Percentiles rank a stretch among this genome's conserved stretches.
These are phyloP conservation scores for Cataglyphis livida DNA, from an alignment of 2,888 invertebrate species.

Conservation along the genomic window DNA sequence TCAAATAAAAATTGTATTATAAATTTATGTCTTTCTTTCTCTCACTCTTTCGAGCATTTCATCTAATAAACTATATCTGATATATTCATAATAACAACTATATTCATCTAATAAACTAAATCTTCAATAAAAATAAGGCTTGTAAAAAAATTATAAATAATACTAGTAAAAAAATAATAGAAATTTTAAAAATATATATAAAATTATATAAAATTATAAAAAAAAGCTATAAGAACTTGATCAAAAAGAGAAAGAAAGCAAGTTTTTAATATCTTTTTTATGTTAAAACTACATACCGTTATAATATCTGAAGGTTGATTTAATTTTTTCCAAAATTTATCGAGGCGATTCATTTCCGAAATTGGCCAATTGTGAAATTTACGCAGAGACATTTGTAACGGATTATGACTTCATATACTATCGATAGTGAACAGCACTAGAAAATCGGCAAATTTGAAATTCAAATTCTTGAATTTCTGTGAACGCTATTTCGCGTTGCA, in stretches of 20 bases:
- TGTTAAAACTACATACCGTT: background rate
- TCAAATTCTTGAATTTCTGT: conserved; percentile 38
- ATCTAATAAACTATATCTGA: background rate
- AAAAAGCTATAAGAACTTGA: background rate
- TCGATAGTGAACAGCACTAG: conserved; percentile 30
- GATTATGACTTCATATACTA: conserved; percentile 37
- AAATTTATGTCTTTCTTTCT: background rate
- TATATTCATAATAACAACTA: too few relatives aligned
- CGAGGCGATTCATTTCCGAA: conserved; percentile 6
- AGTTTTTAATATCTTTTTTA: background rate
- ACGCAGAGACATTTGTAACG: conserved; percentile 19
- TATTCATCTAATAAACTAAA: background rate
- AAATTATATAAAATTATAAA: background rate
- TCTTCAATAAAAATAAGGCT: background rate
- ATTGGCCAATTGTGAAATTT: conserved; percentile 19
- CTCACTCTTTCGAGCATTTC: background rate
- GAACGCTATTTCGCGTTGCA: conserved; percentile 44
- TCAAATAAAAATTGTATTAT: background rate
- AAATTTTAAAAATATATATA: background rate
- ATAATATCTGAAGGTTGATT: background rate
- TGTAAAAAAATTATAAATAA: too few relatives aligned
- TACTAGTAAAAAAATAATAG: background rate
- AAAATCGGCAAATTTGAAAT: conserved; percentile 42
- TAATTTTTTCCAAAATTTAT: conserved; percentile 25
- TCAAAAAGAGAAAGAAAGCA: background rate